These are phyloP conservation scores for Eupithecia subfuscata DNA, from an alignment of 2,888 invertebrate genomes.

Conservation along the genomic window DNA sequence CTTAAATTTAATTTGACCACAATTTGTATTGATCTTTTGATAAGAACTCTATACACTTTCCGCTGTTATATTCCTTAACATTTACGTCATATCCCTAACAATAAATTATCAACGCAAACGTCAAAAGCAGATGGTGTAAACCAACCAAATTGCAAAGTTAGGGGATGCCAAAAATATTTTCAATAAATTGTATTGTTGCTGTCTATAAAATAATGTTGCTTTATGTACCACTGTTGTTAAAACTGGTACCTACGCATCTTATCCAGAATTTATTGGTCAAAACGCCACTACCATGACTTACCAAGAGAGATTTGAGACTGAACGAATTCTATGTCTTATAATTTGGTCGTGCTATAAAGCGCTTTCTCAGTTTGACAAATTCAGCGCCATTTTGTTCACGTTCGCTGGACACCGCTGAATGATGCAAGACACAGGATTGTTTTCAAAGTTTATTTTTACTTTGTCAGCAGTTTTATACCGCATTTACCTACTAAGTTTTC, in stretches of 20 bases:
- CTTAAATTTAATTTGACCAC: not conserved
- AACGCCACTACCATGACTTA: not conserved
- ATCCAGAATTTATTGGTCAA: not conserved
- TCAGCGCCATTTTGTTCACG: constrained; percentile 80
- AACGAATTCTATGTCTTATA: constrained; percentile 29
- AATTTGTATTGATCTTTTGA: not conserved
- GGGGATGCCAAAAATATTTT: not conserved
- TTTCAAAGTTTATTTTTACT: constrained; percentile 49
- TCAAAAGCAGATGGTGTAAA: constrained; percentile 51
- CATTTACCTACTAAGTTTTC: not conserved
- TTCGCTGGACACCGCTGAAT: constrained; percentile 63
- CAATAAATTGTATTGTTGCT: not conserved
- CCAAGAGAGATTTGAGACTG: not conserved
- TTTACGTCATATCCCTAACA: constrained; percentile 42
- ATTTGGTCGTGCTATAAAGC: constrained; percentile 73
- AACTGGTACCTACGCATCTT: not conserved
- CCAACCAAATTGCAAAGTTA: constrained; percentile 44
- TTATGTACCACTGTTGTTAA: not conserved
- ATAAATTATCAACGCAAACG: constrained; percentile 49
- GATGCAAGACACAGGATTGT: constrained; percentile 68
- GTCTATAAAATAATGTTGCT: not conserved
- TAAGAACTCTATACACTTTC: constrained; percentile 14
- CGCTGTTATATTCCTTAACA: constrained; percentile 27
- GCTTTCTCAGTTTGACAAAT: constrained; percentile 68
- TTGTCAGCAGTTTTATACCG: constrained; percentile 10